A percentile compares a stretch with the other conserved stretches of the same genome.
phyloP scores from a whole-genome alignment of 2,797 vertebrate species.

The Lateolabrax maculatus region DNA sequence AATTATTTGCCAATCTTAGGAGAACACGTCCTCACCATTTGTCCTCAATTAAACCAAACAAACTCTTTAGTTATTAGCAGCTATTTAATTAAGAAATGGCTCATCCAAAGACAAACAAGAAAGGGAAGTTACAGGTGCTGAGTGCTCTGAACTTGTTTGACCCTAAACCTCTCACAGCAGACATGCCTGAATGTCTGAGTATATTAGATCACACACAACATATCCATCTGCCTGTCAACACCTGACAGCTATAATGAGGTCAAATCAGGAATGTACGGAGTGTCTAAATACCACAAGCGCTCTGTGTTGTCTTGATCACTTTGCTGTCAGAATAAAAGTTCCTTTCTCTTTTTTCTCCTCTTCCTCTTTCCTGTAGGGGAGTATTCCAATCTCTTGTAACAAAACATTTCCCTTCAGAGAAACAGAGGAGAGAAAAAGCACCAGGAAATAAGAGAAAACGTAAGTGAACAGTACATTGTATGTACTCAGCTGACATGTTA shows the following conservation, averaged over 20 bases:
- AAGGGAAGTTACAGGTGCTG: conserved; percentile 1
- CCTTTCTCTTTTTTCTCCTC: conserved; percentile 6
- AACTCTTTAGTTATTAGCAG: background rate
- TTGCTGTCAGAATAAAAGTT: conserved; percentile 33
- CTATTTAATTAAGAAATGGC: conserved; percentile 25
- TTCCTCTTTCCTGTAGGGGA: conserved; percentile 86
- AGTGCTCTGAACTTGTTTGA: conserved; percentile 40
- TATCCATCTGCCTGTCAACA: conserved; percentile 47
- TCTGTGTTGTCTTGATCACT: conserved; percentile 2
- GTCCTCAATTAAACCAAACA: conserved; percentile 10
- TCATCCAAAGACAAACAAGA: conserved; percentile 29
- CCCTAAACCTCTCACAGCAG: conserved; percentile 35
- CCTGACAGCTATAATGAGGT: conserved; percentile 35
- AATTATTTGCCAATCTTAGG: background rate
- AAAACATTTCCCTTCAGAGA: conserved; percentile 97
- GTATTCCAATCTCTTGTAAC: conserved; percentile 96
- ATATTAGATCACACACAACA: conserved; percentile 25
- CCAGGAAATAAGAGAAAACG: conserved; percentile 93
- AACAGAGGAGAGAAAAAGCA: conserved; percentile 93
- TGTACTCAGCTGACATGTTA: conserved; percentile 19
- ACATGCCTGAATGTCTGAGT: conserved; percentile 53
- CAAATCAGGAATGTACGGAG: conserved; percentile 34
- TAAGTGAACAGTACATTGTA: conserved; percentile 78
- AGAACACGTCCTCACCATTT: background rate
- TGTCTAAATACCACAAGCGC: conserved; percentile 15